Base-by-base conservation (phyloP, 2,888 invertebrate species). In the Monoplex corrugatus region DNA sequence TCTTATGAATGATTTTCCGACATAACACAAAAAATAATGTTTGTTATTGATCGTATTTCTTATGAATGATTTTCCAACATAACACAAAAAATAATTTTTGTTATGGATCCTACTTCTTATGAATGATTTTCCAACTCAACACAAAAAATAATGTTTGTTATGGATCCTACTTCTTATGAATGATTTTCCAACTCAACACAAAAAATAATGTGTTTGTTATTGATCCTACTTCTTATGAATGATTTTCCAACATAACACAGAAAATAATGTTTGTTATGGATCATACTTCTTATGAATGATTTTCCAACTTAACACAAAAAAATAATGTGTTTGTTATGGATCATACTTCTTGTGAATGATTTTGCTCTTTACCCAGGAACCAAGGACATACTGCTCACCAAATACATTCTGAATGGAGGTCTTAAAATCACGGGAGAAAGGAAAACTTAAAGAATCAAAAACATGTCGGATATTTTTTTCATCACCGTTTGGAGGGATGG, bases 401-500 rank as follows among this genome's bases (percentile, higher is more conserved):
- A 45, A 23, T 57, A 38, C 13, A 19, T 8, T 38, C 57, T 32
- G 16, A 50, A 50, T 57, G 57, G 38, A 84, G 2, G 28, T 5
- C 38, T 32, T 35, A 38, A 44, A 32, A 35, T 1, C 28, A 10
- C 23, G 68, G 72, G 63, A 85, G 32, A 88, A 82, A 43, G 32
- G 89, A 40, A 92, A 93, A 88, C 91, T 95, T 19, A 93, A 93
- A 87, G 94, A 95, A 57, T 92, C 93, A 19, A 87, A 90, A 44
- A 92, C 93, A 57, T 93, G 94, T 75, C 92, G 95, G 68, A 93
- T 95, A 35, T 95, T 95, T 90, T 95, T 95, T 91, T 95, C 95
- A 0, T 95, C 95, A 6, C 95, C 96, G 13, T 95, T 96, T 87
- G 96, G 96, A 84, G 95, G 96, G 6, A 95, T 96, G 94, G 95